These are phyloP conservation scores for Varecia variegata DNA, from an alignment of 2,797 vertebrate genomes.

Conservation along the genomic window DNA sequence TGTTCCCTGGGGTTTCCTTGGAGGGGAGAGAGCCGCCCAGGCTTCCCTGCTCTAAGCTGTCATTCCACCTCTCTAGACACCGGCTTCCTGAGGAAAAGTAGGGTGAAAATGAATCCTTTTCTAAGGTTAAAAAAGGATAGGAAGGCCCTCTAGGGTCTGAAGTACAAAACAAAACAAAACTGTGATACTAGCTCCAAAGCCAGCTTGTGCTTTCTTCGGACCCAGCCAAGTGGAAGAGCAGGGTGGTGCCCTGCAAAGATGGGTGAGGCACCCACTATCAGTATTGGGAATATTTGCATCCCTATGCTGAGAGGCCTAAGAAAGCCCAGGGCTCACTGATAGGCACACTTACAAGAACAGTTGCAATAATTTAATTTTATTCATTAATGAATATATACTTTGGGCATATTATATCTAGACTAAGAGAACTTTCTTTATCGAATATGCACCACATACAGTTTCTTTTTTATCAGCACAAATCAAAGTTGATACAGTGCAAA, in stretches of 20 bases:
- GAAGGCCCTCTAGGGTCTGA: not conserved
- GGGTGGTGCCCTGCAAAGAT: rapidly evolving
- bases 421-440: not conserved
- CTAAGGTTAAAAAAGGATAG: not conserved
- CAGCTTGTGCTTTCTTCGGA: not conserved
- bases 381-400: not conserved
- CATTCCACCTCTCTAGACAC: not conserved
- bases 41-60: no score
- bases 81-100: not conserved
- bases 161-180: not conserved
- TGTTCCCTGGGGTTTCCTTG: not conserved
- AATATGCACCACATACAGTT: not conserved
- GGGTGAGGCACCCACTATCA: no score
- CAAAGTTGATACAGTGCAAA: not conserved
- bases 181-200: not conserved
- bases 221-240: not conserved
- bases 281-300: not conserved
- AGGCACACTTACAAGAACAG: not conserved
- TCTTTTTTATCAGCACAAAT: conserved; percentile 18
- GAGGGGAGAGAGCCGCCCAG: not conserved
- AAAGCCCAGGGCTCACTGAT: not conserved
- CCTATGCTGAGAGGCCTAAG: not conserved
- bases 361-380: not conserved
- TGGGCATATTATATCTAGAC: not conserved
- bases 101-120: not conserved